Percentiles rank a stretch among this genome's conserved stretches.
Conservation (phyloP, 2,797 vertebrate species). For the Agapornis canus region DNA sequence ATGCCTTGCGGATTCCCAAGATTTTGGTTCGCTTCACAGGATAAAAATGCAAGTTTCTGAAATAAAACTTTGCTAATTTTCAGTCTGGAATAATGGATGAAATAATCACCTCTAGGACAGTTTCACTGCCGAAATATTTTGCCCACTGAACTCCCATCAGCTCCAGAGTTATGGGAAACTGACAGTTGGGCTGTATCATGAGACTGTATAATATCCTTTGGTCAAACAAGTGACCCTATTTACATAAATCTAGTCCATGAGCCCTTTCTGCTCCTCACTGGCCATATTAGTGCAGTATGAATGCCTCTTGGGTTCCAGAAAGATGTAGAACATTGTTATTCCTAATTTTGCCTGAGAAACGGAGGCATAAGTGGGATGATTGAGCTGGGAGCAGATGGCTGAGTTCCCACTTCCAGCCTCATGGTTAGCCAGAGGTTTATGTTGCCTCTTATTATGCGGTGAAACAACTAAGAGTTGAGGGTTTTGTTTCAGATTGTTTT, state of each 20-base stretch:
- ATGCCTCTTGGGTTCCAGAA: background rate
- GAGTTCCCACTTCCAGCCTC: background rate
- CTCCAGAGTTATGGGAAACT: background rate
- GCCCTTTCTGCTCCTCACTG: background rate
- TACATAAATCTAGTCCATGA: background rate
- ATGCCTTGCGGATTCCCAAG: background rate
- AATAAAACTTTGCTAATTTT: background rate
- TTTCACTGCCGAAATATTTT: background rate
- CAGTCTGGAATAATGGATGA: background rate
- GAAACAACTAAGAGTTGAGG: background rate
- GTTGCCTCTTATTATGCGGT: background rate
- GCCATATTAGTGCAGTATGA: background rate
- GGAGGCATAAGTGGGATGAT: background rate
- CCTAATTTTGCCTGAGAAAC: background rate
- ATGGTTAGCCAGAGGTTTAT: background rate
- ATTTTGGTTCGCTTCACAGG: background rate
- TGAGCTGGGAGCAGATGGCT: background rate
- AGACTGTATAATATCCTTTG: background rate
- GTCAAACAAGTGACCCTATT: background rate
- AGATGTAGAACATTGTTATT: background rate
- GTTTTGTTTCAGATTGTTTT: background rate
- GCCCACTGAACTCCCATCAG: rapidly evolving
- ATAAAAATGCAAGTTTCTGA: background rate
- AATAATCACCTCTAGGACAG: background rate
- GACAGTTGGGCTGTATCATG: rapidly evolving